Evolutionary conservation across 2,113 vertebrate species (phyloP).

Genomic region (Diadophis punctatus): DNA sequence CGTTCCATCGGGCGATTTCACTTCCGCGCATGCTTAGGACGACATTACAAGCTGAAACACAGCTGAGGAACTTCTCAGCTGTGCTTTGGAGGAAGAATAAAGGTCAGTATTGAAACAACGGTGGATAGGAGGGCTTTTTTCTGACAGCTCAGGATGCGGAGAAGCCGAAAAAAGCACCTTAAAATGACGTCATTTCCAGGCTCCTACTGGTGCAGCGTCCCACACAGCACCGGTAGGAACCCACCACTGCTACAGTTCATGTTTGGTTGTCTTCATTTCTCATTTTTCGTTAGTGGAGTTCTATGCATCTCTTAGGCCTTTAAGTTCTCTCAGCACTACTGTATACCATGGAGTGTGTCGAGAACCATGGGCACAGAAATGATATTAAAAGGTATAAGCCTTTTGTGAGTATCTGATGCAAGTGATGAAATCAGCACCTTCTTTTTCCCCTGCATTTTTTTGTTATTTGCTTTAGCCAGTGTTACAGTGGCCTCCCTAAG

Average conservation of each 20-base stretch:
- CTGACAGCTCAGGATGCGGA: too few relatives aligned
- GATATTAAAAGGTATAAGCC: not conserved
- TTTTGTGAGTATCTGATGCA: not conserved
- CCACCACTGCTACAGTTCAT: not conserved
- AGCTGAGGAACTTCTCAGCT: too few relatives aligned
- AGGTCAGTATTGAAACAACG: too few relatives aligned
- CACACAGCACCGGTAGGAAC: too few relatives aligned
- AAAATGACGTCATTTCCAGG: too few relatives aligned
- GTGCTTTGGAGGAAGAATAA: too few relatives aligned
- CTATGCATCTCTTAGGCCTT: not conserved
- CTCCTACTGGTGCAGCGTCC: too few relatives aligned
- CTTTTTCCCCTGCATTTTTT: not conserved
- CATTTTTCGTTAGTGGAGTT: not conserved
- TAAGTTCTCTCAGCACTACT: not conserved
- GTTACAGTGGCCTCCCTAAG: fast-evolving
- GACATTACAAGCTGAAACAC: too few relatives aligned
- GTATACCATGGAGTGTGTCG: not conserved
- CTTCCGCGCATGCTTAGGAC: too few relatives aligned
- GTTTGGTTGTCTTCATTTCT: not conserved
- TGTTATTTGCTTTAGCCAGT: fast-evolving
- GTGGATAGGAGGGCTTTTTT: too few relatives aligned
- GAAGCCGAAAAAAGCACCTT: too few relatives aligned
- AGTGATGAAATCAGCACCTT: not conserved
- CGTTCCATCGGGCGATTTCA: too few relatives aligned
- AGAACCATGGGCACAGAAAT: not conserved